These are phyloP conservation scores for Enteromius viviparus DNA, from an alignment of 2,797 vertebrate genomes.

Conservation along the genomic window DNA sequence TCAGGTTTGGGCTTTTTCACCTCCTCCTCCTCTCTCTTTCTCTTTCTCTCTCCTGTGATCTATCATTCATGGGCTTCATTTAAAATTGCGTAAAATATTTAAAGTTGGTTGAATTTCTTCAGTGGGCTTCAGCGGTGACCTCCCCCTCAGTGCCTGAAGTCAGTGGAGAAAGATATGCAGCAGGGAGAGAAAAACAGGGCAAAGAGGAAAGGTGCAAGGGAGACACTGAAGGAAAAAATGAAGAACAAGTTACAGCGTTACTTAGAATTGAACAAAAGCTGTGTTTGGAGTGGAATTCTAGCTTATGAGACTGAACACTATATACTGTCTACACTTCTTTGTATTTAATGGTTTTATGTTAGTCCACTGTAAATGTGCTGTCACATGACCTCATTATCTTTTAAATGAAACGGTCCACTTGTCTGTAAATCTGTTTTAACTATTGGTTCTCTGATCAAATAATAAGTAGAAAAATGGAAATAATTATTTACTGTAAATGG, in stretches of 20 bases:
- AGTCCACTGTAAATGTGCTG: not conserved
- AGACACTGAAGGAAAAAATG: constrained; percentile 13
- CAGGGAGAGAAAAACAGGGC: constrained; percentile 28
- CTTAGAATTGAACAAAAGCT: constrained; percentile 34
- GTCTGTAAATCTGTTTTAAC: not conserved
- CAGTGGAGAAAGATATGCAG: constrained; percentile 49
- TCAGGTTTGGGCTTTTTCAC: constrained; percentile 60
- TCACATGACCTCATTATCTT: not conserved
- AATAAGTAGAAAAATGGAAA: not conserved
- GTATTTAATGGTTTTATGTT: not conserved
- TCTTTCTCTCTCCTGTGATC: constrained; percentile 71
- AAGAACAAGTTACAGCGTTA: constrained; percentile 6
- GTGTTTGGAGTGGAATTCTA: not conserved
- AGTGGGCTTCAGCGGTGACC: constrained; percentile 73
- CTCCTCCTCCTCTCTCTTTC: constrained; percentile 21
- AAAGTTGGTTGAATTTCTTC: constrained; percentile 76
- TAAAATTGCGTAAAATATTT: constrained; percentile 85
- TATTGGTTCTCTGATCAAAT: not conserved
- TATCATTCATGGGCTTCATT: constrained; percentile 84
- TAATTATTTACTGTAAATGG: not conserved
- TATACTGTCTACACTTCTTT: not conserved
- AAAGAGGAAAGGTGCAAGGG: constrained; percentile 43
- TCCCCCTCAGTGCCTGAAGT: constrained; percentile 62
- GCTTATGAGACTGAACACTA: not conserved
- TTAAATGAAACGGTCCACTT: not conserved